Evolutionary conservation across 2,888 invertebrate species (phyloP).

Genomic region (Tetragonisca angustula): DNA sequence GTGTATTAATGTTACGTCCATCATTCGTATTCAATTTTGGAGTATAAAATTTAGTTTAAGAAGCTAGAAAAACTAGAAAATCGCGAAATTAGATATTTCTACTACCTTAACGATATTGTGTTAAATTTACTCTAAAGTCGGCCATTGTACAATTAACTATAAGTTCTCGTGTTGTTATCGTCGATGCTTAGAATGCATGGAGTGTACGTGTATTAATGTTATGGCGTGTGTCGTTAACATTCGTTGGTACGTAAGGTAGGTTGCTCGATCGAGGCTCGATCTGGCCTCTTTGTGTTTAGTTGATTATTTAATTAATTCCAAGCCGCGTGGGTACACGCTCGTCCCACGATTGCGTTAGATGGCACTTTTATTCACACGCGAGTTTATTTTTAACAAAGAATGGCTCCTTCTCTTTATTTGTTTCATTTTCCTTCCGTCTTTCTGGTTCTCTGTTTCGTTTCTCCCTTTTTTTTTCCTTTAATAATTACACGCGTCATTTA

Average conservation of each 20-base stretch:
- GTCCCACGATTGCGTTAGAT: conserved; percentile 30
- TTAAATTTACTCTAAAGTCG: conserved; percentile 20
- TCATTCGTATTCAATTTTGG: too few species aligned
- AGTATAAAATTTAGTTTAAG: too few species aligned
- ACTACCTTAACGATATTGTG: conserved; percentile 35
- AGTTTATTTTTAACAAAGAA: conserved; percentile 35
- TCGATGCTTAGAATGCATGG: neutral
- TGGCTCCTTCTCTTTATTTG: neutral
- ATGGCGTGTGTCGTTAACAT: conserved; percentile 47
- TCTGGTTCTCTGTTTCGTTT: neutral
- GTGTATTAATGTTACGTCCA: conserved; percentile 45
- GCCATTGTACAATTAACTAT: conserved; percentile 5
- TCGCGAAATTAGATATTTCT: neutral
- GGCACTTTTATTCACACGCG: conserved; percentile 44
- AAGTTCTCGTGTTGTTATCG: conserved; percentile 18
- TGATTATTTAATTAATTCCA: conserved; percentile 63
- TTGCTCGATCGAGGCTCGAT: conserved; percentile 28
- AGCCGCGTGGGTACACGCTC: conserved; percentile 32
- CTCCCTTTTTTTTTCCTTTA: neutral
- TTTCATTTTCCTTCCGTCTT: neutral
- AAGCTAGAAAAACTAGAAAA: neutral
- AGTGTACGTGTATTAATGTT: conserved; percentile 45
- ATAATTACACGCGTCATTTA: neutral
- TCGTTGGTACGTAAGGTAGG: conserved; percentile 8
- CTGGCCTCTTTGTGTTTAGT: conserved; percentile 21